A percentile compares a stretch with the other conserved stretches of the same genome.
These are phyloP conservation scores for Piprites chloris DNA, from an alignment of 2,113 vertebrate species.

Conservation along the genomic window DNA sequence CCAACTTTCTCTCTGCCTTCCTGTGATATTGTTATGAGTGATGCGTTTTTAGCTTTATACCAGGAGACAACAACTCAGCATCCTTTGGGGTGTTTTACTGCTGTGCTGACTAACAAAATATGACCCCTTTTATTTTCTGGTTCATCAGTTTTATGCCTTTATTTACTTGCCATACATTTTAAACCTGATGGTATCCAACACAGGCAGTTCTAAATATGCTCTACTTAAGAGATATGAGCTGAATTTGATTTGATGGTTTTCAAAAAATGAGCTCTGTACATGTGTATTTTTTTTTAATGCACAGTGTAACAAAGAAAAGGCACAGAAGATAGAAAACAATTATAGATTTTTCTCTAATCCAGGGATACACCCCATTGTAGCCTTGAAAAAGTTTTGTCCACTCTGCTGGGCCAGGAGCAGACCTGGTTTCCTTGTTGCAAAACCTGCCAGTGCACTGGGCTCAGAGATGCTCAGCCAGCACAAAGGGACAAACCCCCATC, in stretches of 20 bases:
- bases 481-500: background rate
- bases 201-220: background rate
- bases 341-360: background rate
- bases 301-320: background rate
- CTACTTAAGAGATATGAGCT: background rate
- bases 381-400: background rate
- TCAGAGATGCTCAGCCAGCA: background rate
- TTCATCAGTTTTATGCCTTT: slow-evolving; percentile 21
- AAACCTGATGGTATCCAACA: background rate
- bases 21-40: background rate
- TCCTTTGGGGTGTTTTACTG: background rate
- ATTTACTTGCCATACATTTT: background rate
- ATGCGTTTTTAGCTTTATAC: background rate
- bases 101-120: background rate
- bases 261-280: background rate
- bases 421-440: background rate
- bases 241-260: background rate
- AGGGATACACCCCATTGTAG: background rate
- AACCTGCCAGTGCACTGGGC: background rate
- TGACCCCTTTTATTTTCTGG: background rate
- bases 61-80: background rate
- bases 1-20: background rate
- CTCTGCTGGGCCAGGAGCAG: background rate
- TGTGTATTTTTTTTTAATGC: background rate
- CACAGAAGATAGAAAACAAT: background rate